Evolutionary conservation across 2,888 invertebrate genomes (phyloP), one percentile per base, ranked within the genome.

Genomic region (Agriopis aurantiaria): DNA sequence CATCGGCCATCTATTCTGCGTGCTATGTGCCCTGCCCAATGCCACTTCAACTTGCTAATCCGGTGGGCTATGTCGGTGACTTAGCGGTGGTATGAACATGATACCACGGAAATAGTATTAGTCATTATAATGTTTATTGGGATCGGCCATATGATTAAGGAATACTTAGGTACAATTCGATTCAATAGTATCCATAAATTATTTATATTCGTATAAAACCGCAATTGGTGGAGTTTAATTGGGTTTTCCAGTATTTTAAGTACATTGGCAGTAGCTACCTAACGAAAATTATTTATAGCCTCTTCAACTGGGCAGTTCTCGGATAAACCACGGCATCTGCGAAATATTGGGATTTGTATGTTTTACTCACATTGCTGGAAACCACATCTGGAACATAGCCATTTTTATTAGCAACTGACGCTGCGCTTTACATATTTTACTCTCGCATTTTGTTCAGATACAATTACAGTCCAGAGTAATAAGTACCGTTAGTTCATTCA

Each of bases 341-440:
- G 8, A 56, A 52, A 58, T 65, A 51, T 66, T 59, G 40, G 33
- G 52, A 43, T 9, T 40, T 65, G 65, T 68, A 68, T 68, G 33
- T 72, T 60, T 68, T 64, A 9, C 12, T 10, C 49, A 7, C 10
- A 58, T 65, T 55, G 33, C 11, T 17, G 6, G 46, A 66, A 59
- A 49, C 56, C 46, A 40, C 55, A 59, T 64, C 68, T 65, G 71
- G 53, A 56, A 62, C 65, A 69, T 65, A 71, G 49, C 12, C 48
- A 62, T 46, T 65, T 69, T 60, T 49, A 14, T 41, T 60, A 11
- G 33, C 4, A 9, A 40, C 60, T 49, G 43, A 17, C 43, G 56
- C 3, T 9, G 17, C 43, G 14, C 43, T 0, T 14, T 23, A 0
- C 17, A 23, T 8, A 10, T 10, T 43, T 43, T n/a, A 40, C 40